Base-by-base conservation (phyloP, 2,797 vertebrate species). In the Xyrichtys novacula region DNA sequence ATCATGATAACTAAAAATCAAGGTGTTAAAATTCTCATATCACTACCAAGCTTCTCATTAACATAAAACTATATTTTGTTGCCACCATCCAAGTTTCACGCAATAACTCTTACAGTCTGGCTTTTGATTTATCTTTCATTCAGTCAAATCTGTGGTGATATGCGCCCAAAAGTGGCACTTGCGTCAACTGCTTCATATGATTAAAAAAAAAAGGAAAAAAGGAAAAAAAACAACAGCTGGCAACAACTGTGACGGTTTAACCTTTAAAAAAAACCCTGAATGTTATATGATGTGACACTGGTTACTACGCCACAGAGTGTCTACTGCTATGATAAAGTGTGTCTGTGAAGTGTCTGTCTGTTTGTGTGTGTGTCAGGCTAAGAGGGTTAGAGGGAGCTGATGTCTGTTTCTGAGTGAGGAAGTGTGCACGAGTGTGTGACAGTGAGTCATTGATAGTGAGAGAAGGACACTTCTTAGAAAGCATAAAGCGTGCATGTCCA, bases 391-490 rank as follows among this genome's bases (percentile, higher is more conserved):
- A 49, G 55, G 60, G 76, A 77, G 54, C 28, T 71, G 66, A 73
- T 68, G 66, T 72, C 65, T 76, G 74, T 61, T 83, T 75, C 32
- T 63, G 59, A 74, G 63, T 74, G 71, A 74, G 81, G 80, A 82
- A 83, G 80, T 80, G 81, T 88, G 76, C 79, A 84, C 73, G 70
- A 71, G 71, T 75, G 83, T 80, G 79, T 83, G 80, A 88, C 89
- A 85, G 81, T 89, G 85, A 90, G 76, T 89, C 85, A 88, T 83
- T 63, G 39, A 85, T 76, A 77, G 76, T 75, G 74, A 81, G 79
- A 76, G 75, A 85, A 81, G 85, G 75, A 83, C 73, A 74, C 76
- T 90, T 92, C 90, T 84, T 90, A 88, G 87, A 91, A 81, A 90
- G 90, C 89, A 87, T 78, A 88, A 81, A 71, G 77, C 56, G 60